Evolutionary conservation across 2,113 vertebrate genomes (phyloP), one percentile per base, ranked within the genome.

Genomic region (Platysteira castanea): DNA sequence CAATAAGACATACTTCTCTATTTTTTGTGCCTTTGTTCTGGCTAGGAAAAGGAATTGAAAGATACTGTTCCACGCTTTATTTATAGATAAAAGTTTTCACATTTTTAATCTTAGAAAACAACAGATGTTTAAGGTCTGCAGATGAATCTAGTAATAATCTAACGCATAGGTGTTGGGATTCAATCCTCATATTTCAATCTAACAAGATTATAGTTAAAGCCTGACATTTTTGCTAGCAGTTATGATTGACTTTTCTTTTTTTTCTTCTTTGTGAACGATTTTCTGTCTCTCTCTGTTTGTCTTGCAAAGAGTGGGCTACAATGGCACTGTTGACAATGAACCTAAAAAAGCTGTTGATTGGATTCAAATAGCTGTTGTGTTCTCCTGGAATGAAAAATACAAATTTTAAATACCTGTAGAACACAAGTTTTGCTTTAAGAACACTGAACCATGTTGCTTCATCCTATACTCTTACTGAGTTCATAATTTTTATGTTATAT

Each of bases 21-120:
- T 93, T 95, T 86, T 74, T 47, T 87, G 42, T 23, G 57, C 12
- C n/a, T 63, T 87, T 87, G 20, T 19, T 65, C 67, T 89, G 53
- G 19, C 13, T 69, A 59, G 76, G 42, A 87, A 4, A 90, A 91
- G 96, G 94, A 97, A 97, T 85, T 67, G 96, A 97, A 96, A 96
- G 67, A 57, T 65, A 56, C 3, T 41, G 57, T 85, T 91, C 33
- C 65, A 76, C 26, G 16, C 9, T 94, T 89, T 95, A 95, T 95
- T 96, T 96, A 91, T 93, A 95, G 89, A 76, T 46, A 31, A 82
- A 92, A 84, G 5, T 37, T 94, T 95, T 89, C 74, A 61, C 24
- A 52, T 11, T 56, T 68, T 47, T 39, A 75, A 41, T 44, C 31
- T 87, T 46, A 84, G 15, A 78, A 71, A 94, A 24, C 56, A 93